Evolutionary conservation across 2,113 vertebrate species (phyloP).

Genomic region (Cyphomyrus discorhynchus): DNA sequence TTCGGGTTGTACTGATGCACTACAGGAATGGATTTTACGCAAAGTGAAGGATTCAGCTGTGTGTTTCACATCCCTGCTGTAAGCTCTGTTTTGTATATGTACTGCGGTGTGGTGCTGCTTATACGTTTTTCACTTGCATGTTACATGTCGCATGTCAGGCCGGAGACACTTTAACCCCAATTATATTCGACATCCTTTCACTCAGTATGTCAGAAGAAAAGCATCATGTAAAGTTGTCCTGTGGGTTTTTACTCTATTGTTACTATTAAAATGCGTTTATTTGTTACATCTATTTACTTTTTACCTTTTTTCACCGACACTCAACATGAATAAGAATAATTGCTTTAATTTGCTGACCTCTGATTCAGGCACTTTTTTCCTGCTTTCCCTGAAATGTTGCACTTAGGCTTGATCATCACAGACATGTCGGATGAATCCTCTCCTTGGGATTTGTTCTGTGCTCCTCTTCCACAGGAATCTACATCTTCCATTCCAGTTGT

Average conservation of each 20-base stretch:
- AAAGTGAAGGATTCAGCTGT: not conserved
- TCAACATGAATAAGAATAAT: not conserved
- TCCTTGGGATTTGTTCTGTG: not conserved
- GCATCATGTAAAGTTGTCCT: not conserved
- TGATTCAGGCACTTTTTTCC: not conserved
- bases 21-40: not conserved
- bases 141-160: not conserved
- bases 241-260: not conserved
- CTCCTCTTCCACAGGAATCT: not conserved
- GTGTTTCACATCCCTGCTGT: not conserved
- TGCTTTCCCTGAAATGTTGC: not conserved
- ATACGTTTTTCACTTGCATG: not conserved
- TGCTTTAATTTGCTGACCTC: not conserved
- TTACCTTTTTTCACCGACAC: not conserved
- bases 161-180: constrained; percentile 7
- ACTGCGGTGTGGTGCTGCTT: not conserved
- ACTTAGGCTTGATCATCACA: not conserved
- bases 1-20: not conserved
- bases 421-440: not conserved
- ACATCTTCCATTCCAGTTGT: not conserved
- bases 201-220: constrained; percentile 14
- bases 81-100: not conserved
- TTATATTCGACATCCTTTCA: constrained; percentile 12
- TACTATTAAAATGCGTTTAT: not conserved
- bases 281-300: not conserved